Evolutionary conservation across 2,113 vertebrate species (phyloP).

Genomic region (Bos indicus): DNA sequence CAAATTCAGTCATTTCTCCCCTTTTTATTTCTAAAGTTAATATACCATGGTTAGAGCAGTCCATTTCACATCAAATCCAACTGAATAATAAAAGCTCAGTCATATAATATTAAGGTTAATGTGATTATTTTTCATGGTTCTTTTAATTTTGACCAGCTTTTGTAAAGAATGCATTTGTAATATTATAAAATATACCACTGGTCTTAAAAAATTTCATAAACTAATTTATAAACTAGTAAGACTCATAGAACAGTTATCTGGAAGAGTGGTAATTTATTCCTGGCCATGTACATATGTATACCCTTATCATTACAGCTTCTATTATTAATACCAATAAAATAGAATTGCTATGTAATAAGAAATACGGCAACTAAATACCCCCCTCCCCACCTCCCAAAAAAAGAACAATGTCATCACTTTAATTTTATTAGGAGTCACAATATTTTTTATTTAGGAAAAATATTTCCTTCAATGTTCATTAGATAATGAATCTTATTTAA

Average conservation of each 20-base stretch:
- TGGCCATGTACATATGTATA: neutral
- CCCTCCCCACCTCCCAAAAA: neutral
- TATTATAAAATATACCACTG: neutral
- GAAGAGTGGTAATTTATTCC: neutral
- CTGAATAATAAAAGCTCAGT: neutral
- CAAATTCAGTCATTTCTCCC: neutral
- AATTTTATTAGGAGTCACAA: slow-evolving; percentile 63
- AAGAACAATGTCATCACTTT: slow-evolving; percentile 53
- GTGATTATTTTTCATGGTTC: slow-evolving; percentile 9
- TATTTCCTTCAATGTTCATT: slow-evolving; percentile 56
- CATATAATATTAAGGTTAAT: neutral
- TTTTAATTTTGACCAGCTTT: slow-evolving; percentile 63
- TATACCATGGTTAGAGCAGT: neutral
- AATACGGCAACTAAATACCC: slow-evolving; percentile 34
- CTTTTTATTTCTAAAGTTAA: neutral
- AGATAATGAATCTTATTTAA: slow-evolving; percentile 57
- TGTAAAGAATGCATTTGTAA: slow-evolving; percentile 26
- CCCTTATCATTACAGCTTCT: neutral
- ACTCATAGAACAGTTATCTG: slow-evolving; percentile 44
- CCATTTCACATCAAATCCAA: neutral
- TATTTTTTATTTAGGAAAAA: slow-evolving; percentile 62
- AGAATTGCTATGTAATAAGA: slow-evolving; percentile 17
- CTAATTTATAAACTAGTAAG: slow-evolving; percentile 32
- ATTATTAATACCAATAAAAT: neutral
- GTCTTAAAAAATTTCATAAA: slow-evolving; percentile 57